These are phyloP conservation scores for Drosophila malerkotliana DNA, from an alignment of 1,140 invertebrate species.

Conservation along the genomic window DNA sequence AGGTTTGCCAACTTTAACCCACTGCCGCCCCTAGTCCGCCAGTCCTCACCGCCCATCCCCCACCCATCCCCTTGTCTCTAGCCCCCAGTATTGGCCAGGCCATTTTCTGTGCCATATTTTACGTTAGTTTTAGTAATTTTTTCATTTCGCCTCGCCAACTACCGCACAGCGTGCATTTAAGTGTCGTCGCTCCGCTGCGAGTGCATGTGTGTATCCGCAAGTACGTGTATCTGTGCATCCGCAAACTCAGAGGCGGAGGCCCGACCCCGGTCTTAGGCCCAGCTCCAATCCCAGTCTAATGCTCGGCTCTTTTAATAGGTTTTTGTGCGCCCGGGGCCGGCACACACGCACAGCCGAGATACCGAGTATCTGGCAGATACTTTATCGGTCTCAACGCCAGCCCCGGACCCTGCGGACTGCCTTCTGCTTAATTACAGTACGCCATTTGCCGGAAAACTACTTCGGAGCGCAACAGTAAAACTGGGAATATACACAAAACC, in stretches of 20 bases:
- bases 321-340: slow-evolving; percentile 61
- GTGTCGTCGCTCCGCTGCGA: slow-evolving; percentile 52
- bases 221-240: slow-evolving; percentile 38
- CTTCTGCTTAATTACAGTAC: slow-evolving; percentile 74
- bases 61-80: neutral
- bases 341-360: slow-evolving; percentile 24
- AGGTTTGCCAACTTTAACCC: slow-evolving; percentile 47
- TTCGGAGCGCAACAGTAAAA: neutral
- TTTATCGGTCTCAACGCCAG: slow-evolving; percentile 50
- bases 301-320: slow-evolving; percentile 74
- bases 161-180: slow-evolving; percentile 79
- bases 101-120: slow-evolving; percentile 59
- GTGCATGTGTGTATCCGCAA: slow-evolving; percentile 37
- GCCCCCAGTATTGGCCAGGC: neutral
- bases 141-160: slow-evolving; percentile 76
- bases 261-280: slow-evolving; percentile 24
- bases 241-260: slow-evolving; percentile 34
- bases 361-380: slow-evolving; percentile 65
- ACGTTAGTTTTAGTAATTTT: slow-evolving; percentile 73
- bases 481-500: neutral
- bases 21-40: neutral
- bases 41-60: neutral
- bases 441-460: slow-evolving; percentile 50
- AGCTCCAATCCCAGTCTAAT: slow-evolving; percentile 51
- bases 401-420: slow-evolving; percentile 22